These are phyloP conservation scores for Manis pentadactyla DNA, from an alignment of 2,797 vertebrate species.

Conservation along the genomic window DNA sequence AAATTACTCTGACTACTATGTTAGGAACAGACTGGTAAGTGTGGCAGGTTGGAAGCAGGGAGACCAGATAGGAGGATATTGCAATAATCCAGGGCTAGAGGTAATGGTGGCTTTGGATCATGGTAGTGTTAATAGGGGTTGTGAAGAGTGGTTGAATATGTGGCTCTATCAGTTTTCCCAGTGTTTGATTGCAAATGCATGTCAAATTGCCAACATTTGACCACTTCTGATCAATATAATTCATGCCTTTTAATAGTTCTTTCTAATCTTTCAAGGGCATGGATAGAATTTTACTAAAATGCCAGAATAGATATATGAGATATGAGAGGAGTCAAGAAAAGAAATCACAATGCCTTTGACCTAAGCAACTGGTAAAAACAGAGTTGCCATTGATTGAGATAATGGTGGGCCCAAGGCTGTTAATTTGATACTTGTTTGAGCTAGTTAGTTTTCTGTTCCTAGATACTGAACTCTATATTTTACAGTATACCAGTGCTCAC, in stretches of 20 bases:
- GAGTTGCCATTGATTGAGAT: background rate
- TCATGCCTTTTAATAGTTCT: background rate
- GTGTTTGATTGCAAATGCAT: background rate
- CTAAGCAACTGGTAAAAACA: background rate
- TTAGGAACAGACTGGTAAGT: background rate
- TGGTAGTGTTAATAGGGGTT: background rate
- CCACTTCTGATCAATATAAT: background rate
- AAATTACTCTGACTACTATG: background rate
- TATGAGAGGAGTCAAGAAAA: background rate
- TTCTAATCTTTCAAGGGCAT: slow-evolving; percentile 13
- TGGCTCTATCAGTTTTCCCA: background rate
- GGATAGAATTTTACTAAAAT: background rate
- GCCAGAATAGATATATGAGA: background rate
- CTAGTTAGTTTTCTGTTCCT: background rate
- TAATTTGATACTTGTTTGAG: background rate
- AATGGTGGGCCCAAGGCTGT: background rate
- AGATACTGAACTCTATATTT: slow-evolving; percentile 20
- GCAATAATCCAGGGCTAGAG: background rate
- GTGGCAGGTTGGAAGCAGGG: background rate
- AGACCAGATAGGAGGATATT: background rate
- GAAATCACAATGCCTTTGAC: background rate
- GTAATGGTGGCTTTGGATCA: background rate
- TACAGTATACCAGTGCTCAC: background rate
- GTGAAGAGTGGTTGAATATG: background rate
- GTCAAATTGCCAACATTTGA: background rate